A percentile compares a stretch with the other conserved stretches of the same genome.
phyloP scores from a whole-genome alignment of 2,888 invertebrate species.

The Drosophila ustulata region DNA sequence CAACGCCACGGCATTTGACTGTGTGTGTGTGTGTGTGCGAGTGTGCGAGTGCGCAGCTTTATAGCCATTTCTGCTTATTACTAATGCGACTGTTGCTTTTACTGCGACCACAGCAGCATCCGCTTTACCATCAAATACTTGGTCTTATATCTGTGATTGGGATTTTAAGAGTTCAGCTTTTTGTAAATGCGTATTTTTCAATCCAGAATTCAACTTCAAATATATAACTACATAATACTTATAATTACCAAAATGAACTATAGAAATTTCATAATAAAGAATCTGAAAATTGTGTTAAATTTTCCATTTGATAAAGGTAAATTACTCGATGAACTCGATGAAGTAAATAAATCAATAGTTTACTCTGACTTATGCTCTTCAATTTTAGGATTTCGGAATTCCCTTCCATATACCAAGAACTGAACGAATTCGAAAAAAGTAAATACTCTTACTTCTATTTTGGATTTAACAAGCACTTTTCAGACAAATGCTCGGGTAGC shows the following conservation, averaged over 20 bases:
- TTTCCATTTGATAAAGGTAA: too few species aligned
- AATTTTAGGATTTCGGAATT: not conserved
- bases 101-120: slow-evolving; percentile 49
- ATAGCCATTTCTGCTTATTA: slow-evolving; percentile 73
- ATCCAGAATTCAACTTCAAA: too few species aligned
- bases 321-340: too few species aligned
- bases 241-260: too few species aligned
- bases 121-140: slow-evolving; percentile 36
- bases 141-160: slow-evolving; percentile 35
- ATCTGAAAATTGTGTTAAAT: too few species aligned
- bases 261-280: too few species aligned
- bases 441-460: slow-evolving; percentile 3
- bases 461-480: slow-evolving; percentile 41
- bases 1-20: slow-evolving; percentile 30
- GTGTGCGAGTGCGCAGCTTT: slow-evolving; percentile 51
- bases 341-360: too few species aligned
- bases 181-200: not conserved
- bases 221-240: too few species aligned
- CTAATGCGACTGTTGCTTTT: slow-evolving; percentile 72
- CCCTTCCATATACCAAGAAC: not conserved
- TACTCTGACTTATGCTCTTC: too few species aligned
- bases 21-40: slow-evolving; percentile 6
- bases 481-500: slow-evolving; percentile 22
- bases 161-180: not conserved
- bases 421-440: slow-evolving; percentile 18